Evolutionary conservation across 1,140 invertebrate genomes (phyloP).

Genomic region (Grapholita molesta): DNA sequence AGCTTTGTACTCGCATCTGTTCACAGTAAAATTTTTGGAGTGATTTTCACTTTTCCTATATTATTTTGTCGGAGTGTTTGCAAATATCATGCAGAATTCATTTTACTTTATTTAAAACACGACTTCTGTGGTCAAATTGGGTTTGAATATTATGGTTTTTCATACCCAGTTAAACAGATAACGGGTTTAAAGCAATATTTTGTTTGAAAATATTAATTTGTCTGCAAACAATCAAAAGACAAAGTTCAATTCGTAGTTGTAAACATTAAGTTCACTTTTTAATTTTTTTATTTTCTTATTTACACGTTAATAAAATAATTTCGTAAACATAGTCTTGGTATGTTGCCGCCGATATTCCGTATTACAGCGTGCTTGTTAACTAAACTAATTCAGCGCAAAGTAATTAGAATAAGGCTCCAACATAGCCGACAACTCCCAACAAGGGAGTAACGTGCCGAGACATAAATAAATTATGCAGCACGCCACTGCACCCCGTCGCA

Average conservation of each 20-base stretch:
- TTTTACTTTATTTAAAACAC: no score
- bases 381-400: constrained; percentile 26
- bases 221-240: no score
- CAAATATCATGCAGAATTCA: no score
- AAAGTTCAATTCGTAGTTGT: no score
- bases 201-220: no score
- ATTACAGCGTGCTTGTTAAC: constrained; percentile 21
- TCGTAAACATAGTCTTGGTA: not conserved
- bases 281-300: no score
- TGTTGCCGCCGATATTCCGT: not conserved
- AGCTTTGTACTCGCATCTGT: constrained; percentile 1
- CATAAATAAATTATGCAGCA: constrained; percentile 73
- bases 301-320: not conserved
- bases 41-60: not conserved
- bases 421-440: constrained; percentile 46
- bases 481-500: constrained; percentile 48
- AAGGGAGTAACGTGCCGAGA: constrained; percentile 58
- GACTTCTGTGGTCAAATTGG: no score
- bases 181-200: no score
- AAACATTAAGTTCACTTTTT: no score
- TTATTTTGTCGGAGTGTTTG: no score
- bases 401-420: constrained; percentile 48
- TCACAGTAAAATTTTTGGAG: not conserved
- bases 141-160: no score
- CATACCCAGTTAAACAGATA: no score